These are phyloP conservation scores for Sebastes hubbsi DNA, from an alignment of 2,797 vertebrate species.

Conservation along the genomic window DNA sequence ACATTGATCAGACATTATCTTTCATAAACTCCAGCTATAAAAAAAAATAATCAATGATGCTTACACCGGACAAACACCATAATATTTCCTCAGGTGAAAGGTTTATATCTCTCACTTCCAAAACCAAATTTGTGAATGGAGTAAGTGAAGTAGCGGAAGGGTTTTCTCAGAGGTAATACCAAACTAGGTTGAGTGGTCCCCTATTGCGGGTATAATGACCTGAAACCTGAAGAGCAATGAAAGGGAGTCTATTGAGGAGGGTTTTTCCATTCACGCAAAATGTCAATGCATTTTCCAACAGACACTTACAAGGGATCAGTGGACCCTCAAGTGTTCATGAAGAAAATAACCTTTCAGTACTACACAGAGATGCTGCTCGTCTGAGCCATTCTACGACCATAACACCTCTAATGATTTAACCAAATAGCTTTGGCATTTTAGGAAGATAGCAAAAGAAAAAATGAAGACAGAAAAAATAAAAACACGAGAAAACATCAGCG, in stretches of 20 bases:
- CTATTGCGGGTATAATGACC: constrained; percentile 78
- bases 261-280: constrained; percentile 80
- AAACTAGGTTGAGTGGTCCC: constrained; percentile 77
- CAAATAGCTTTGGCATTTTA: constrained; percentile 83
- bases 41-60: constrained; percentile 17
- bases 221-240: constrained; percentile 78
- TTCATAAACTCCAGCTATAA: not conserved
- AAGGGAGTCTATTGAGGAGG: constrained; percentile 76
- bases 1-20: not conserved
- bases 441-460: constrained; percentile 40
- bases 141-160: constrained; percentile 52
- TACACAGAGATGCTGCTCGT: constrained; percentile 68
- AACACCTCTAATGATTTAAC: constrained; percentile 75
- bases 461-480: constrained; percentile 38
- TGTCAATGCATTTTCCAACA: constrained; percentile 86
- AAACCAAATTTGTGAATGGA: constrained; percentile 59
- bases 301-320: constrained; percentile 85
- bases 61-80: constrained; percentile 15
- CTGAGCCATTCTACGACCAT: constrained; percentile 68
- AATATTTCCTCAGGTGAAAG: constrained; percentile 50
- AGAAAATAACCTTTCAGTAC: constrained; percentile 81
- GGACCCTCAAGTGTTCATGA: constrained; percentile 82
- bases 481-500: constrained; percentile 49
- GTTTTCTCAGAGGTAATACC: constrained; percentile 72
- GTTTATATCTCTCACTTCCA: constrained; percentile 44